Evolutionary conservation across 2,113 vertebrate genomes (phyloP).

Genomic region (Malaclemys terrapin): DNA sequence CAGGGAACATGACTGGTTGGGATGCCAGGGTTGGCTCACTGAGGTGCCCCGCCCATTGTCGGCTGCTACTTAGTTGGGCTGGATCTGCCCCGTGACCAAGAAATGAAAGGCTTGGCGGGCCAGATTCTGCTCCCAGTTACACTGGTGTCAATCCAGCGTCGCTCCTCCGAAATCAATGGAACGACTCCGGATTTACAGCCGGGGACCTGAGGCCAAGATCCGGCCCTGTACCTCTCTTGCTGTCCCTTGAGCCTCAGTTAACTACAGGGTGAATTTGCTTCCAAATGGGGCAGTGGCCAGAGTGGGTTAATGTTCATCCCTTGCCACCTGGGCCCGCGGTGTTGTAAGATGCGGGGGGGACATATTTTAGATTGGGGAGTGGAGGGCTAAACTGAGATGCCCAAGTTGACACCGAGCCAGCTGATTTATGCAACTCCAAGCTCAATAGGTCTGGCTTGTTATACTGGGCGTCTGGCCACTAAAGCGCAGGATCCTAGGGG

Average conservation of each 20-base stretch:
- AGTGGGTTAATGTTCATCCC: background rate
- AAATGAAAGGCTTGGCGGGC: background rate
- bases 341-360: background rate
- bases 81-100: background rate
- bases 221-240: background rate
- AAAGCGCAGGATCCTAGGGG: background rate
- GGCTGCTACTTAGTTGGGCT: background rate
- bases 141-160: background rate
- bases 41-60: background rate
- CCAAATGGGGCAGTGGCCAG: background rate
- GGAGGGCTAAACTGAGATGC: background rate
- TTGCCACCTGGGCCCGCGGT: background rate
- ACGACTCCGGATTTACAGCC: background rate
- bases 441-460: background rate
- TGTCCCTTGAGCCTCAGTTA: background rate
- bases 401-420: background rate
- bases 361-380: background rate
- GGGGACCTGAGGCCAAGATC: background rate
- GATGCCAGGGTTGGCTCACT: too few species aligned
- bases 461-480: background rate
- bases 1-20: background rate
- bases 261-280: background rate
- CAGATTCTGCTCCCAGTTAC: background rate
- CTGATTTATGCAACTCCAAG: background rate
- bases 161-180: background rate